Evolutionary conservation across 1,140 invertebrate genomes (phyloP).

Genomic region (Bombus cullumanus): DNA sequence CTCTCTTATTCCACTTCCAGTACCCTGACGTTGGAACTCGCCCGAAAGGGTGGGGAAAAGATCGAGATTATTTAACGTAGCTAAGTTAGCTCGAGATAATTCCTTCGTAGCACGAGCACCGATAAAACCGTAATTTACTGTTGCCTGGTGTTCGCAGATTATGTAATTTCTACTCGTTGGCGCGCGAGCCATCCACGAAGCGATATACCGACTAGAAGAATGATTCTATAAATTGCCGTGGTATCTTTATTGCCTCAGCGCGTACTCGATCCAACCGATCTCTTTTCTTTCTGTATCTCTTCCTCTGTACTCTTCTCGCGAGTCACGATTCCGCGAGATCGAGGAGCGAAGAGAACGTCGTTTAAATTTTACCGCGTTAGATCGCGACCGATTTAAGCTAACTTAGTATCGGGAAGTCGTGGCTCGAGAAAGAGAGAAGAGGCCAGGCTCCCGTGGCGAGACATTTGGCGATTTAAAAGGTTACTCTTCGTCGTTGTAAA

Average conservation of each 20-base stretch:
- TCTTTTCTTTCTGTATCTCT: background rate
- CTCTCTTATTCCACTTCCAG: background rate
- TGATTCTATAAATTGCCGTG: constrained; percentile 31
- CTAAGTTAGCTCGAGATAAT: background rate
- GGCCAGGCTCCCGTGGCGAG: constrained; percentile 54
- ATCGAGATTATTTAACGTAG: background rate
- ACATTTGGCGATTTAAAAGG: constrained; percentile 72
- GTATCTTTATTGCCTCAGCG: constrained; percentile 23
- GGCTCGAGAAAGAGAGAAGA: constrained; percentile 4
- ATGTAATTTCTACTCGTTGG: constrained; percentile 15
- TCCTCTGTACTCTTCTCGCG: background rate
- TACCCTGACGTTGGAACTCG: too few species aligned
- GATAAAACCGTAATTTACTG: constrained; percentile 34
- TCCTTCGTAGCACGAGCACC: background rate
- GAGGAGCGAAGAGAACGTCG: background rate
- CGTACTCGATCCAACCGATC: constrained; percentile 15
- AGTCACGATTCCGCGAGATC: constrained; percentile 19
- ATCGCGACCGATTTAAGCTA: constrained; percentile 20
- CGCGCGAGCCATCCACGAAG: background rate
- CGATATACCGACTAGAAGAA: constrained; percentile 29
- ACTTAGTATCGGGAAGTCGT: constrained; percentile 39
- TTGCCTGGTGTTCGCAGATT: background rate
- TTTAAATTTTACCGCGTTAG: constrained; percentile 48
- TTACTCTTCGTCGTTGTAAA: constrained; percentile 57
- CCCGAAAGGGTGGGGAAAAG: background rate